phyloP scores from a whole-genome alignment of 2,888 invertebrate genomes.

The Lutraria lutraria region DNA sequence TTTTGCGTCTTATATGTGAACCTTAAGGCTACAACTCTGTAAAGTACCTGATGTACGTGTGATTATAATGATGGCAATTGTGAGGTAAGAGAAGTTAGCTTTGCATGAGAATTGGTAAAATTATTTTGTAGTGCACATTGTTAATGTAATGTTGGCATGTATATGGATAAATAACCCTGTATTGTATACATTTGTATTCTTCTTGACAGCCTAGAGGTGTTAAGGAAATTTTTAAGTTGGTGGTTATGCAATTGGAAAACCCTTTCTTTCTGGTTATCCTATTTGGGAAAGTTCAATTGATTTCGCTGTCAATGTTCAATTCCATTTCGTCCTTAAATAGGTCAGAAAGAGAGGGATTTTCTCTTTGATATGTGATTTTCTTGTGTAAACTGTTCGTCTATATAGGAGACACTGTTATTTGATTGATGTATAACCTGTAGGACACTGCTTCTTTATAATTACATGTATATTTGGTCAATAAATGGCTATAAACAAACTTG shows the following conservation, averaged over 20 bases:
- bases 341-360: constrained; percentile 59
- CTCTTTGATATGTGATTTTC: constrained; percentile 22
- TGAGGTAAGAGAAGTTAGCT: constrained; percentile 14
- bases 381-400: neutral
- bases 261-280: constrained; percentile 52
- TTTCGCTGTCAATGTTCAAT: constrained; percentile 34
- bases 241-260: constrained; percentile 49
- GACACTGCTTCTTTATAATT: constrained; percentile 50
- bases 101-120: neutral
- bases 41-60: constrained; percentile 46
- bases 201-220: neutral
- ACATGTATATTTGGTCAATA: constrained; percentile 65
- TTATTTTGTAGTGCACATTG: neutral
- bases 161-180: neutral
- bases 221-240: neutral
- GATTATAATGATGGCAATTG: constrained; percentile 42
- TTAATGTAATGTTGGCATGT: constrained; percentile 19
- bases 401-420: constrained; percentile 32
- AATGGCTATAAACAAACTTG: constrained; percentile 65
- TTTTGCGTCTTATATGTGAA: constrained; percentile 68
- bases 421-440: constrained; percentile 13
- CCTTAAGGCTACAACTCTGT: constrained; percentile 53
- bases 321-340: constrained; percentile 57
- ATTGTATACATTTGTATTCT: neutral
- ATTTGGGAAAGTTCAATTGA: constrained; percentile 34